Evolutionary conservation across 2,797 vertebrate species (phyloP), one percentile per base, ranked within the genome.

Genomic region (Dipus sagitta): DNA sequence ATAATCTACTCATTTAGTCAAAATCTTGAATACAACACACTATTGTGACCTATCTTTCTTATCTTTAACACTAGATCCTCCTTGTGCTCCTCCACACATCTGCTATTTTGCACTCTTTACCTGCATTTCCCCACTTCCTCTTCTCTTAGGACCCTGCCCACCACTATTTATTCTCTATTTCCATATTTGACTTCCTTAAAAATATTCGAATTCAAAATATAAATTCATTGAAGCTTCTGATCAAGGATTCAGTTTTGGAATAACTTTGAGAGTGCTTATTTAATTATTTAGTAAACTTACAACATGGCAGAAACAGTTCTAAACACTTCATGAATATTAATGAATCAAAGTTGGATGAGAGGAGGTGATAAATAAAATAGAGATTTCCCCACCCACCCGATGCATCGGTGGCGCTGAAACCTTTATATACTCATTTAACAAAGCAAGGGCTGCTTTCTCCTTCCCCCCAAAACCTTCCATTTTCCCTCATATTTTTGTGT

Each of bases 261-360:
- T 89, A 76, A 91, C 52, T 91, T 47, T 76, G 76, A 92, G 32
- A 92, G 32, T 81, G 52, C 70, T 83, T 79, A 79, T 78, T 96
- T 83, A 90, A 81, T 85, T 92, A 86, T 85, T 96, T 92, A 86
- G 68, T 26, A 93, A 95, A 94, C 77, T 79, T 81, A 90, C 6
- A 70, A 58, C 84, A 14, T 84, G 34, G 32, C 38, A 91, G 83
- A 71, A 68, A 77, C 47, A 77, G 12, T 81, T 75, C n/a, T 90
- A 87, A 88, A 86, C 20, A 88, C 88, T 94, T 91, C 86, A 88
- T 77, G 74, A 93, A 83, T 92, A 92, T 67, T 72, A 92, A 67
- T 88, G 65, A 62, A 17, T 68, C 68, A 26, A 92, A 68, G 18
- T 32, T 96, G 78, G 54, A 78, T 64, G 52, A 58, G 47, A 80